Evolutionary conservation across 2,113 vertebrate genomes (phyloP), one percentile per base, ranked within the genome.

Genomic region (Atrichornis clamosus): DNA sequence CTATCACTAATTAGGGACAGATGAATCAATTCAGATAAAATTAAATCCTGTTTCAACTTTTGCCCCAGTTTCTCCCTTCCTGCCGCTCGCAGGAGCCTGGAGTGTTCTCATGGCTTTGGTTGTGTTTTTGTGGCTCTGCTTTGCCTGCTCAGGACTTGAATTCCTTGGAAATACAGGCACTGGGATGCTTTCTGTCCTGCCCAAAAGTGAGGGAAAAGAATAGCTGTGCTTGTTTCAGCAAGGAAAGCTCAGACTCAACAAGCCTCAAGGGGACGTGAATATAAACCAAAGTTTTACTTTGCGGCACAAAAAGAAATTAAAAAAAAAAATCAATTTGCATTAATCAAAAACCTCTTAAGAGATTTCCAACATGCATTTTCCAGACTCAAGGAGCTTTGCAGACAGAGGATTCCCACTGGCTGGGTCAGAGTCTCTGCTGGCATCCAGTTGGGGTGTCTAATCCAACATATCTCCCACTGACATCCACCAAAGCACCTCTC

Each of bases 1-100:
- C 80, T 95, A 60, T 75, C 87, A n/a, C 83, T 94, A 96, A 94
- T 93, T 84, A 92, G 73, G 69, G 90, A 92, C 93, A 96, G 93
- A 96, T 95, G 95, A 87, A 94, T 68, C 80, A 53, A 78, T 78
- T 12, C 73, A 91, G 88, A 90, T 92, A 87, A 91, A 91, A 90
- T 81, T 47, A 86, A 95, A 90, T 90, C 80, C 83, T 33, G 13
- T 23, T 84, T 96, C 93, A 97, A 90, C 92, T 97, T 95, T 93
- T 92, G 88, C 92, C 91, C 95, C 84, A 95, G 77, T 87, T 91
- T 95, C 74, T 80, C 79, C 62, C 70, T 75, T 53, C 81, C 69
- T 53, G 87, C 49, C 5, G 33, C 32, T 56, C 19, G 24, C 73
- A 58, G 79, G 8, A 64, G 59, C 64, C 67, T 13, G 39, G 16